A percentile compares a stretch with the other conserved stretches of the same genome.
Evolutionary conservation across 1,140 invertebrate genomes (phyloP).

Genomic region (Drosophila setifemur): DNA sequence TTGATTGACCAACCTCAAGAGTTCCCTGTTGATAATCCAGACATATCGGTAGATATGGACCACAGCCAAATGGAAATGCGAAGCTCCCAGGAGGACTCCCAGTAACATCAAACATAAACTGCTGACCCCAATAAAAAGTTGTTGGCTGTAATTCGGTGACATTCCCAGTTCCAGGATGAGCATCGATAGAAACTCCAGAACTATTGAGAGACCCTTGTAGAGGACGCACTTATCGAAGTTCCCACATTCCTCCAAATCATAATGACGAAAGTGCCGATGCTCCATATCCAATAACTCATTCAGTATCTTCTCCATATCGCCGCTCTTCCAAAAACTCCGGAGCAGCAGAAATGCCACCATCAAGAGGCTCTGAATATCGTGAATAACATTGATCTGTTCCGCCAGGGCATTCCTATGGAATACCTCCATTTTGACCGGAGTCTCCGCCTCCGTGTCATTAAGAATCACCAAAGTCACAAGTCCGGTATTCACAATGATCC

Average conservation of each 20-base stretch:
- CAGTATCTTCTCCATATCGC: neutral
- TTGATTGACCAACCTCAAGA: conserved; percentile 25
- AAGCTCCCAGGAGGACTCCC: conserved; percentile 13
- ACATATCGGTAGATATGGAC: conserved; percentile 44
- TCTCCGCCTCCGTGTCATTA: conserved; percentile 4
- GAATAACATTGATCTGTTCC: neutral
- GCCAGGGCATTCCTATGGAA: conserved; percentile 22
- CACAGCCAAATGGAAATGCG: conserved; percentile 49
- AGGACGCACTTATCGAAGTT: conserved; percentile 32
- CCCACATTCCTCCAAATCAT: neutral
- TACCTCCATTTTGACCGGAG: neutral
- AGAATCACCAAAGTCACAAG: neutral
- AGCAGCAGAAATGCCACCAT: neutral
- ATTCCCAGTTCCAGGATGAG: conserved; percentile 2
- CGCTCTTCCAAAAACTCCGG: conserved; percentile 20
- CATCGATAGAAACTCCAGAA: conserved; percentile 24
- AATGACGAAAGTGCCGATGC: neutral
- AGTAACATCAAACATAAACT: too few species aligned
- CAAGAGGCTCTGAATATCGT: neutral
- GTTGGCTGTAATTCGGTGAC: too few species aligned
- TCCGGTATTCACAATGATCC: conserved; percentile 22
- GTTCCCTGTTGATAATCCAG: conserved; percentile 47
- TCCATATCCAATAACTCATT: conserved; percentile 28
- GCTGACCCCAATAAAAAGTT: too few species aligned
- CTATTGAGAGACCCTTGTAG: conserved; percentile 9